A percentile compares a stretch with the other conserved stretches of the same genome.
Evolutionary conservation across 1,140 invertebrate species (phyloP).

Genomic region (Achroia grisella): DNA sequence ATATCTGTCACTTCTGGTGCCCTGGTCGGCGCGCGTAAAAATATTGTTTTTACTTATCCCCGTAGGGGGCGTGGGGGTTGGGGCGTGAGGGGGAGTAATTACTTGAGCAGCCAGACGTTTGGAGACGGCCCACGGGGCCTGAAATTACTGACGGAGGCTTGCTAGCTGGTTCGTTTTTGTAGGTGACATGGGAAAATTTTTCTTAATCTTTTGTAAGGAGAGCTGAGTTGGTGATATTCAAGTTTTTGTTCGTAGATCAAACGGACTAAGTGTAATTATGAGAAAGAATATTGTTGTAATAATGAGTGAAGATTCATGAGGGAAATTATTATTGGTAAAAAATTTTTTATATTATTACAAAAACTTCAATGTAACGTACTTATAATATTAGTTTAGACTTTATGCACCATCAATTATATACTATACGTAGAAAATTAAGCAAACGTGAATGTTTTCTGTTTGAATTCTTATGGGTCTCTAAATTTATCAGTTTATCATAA

Average conservation of each 20-base stretch:
- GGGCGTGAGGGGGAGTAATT: conserved; percentile 42
- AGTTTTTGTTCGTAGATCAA: not conserved
- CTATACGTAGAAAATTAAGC: no score
- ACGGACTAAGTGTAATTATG: no score
- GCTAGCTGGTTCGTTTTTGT: conserved; percentile 38
- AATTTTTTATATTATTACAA: no score
- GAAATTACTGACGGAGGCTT: conserved; percentile 34
- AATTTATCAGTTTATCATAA: no score
- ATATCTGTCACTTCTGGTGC: conserved; percentile 61
- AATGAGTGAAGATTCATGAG: no score
- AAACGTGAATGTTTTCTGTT: no score
- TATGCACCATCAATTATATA: no score
- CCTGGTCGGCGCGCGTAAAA: conserved; percentile 50
- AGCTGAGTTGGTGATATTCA: not conserved
- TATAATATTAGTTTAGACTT: no score
- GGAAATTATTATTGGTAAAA: no score
- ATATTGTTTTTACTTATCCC: conserved; percentile 67
- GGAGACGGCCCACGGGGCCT: conserved; percentile 32
- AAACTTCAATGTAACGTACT: no score
- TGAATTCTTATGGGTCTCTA: no score
- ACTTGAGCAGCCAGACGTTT: conserved; percentile 38
- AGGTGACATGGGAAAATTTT: conserved; percentile 19
- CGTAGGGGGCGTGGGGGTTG: conserved; percentile 16
- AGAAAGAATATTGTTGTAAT: no score
- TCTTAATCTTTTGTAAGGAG: conserved; percentile 6